Evolutionary conservation across 2,888 invertebrate genomes (phyloP).

Genomic region (Lasius platythorax): DNA sequence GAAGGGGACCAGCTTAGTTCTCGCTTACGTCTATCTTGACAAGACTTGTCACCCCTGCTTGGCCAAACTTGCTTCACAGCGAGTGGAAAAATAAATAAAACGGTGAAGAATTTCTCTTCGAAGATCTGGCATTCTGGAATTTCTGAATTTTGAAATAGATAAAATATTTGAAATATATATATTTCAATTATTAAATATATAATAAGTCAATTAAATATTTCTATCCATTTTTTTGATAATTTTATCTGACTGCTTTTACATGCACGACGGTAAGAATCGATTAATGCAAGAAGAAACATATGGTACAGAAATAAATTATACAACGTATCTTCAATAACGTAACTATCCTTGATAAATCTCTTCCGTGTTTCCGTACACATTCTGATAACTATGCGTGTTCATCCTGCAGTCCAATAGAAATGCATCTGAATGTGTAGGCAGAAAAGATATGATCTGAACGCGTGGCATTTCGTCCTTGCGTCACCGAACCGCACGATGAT

Average conservation of each 20-base stretch:
- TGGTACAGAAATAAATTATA: background rate
- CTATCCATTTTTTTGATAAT: background rate
- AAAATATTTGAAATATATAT: background rate
- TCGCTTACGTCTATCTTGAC: constrained; percentile 29
- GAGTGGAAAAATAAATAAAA: background rate
- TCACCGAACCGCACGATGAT: background rate
- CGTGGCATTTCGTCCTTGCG: constrained; percentile 27
- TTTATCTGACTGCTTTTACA: background rate
- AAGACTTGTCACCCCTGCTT: background rate
- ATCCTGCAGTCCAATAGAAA: background rate
- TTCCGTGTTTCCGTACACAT: background rate
- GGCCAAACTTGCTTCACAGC: background rate
- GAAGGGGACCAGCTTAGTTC: constrained; percentile 36
- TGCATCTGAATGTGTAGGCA: background rate
- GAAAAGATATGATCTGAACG: constrained; percentile 6
- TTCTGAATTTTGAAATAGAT: background rate
- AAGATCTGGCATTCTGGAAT: background rate
- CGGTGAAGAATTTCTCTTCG: background rate
- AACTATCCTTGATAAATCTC: constrained; percentile 11
- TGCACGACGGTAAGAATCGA: background rate
- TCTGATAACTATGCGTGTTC: background rate
- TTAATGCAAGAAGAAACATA: background rate
- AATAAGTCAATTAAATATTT: background rate
- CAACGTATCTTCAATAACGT: background rate
- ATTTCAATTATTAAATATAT: background rate